Evolutionary conservation across 2,797 vertebrate species (phyloP).

Genomic region (Cossypha caffra): DNA sequence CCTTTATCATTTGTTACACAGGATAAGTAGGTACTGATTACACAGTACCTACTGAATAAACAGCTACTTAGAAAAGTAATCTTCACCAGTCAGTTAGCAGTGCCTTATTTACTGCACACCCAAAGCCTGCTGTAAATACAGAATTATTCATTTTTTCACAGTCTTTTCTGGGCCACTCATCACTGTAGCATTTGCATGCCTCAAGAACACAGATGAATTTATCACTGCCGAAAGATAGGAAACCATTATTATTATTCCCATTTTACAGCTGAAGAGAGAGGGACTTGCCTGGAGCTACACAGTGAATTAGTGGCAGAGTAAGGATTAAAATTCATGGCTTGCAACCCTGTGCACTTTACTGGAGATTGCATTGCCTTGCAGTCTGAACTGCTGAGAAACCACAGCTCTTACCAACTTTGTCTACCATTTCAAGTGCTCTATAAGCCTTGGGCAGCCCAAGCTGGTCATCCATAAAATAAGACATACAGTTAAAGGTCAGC

Average conservation of each 20-base stretch:
- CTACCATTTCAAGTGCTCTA: not conserved
- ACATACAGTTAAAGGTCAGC: not conserved
- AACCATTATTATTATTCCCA: conserved; percentile 47
- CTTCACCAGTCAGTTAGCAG: conserved; percentile 26
- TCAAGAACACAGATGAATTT: conserved; percentile 53
- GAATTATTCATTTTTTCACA: conserved; percentile 28
- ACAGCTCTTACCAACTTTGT: not conserved
- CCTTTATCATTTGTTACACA: conserved; percentile 3
- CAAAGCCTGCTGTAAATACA: conserved; percentile 34
- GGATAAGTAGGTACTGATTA: conserved; percentile 21
- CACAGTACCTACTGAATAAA: conserved; percentile 37
- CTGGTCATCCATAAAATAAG: conserved; percentile 13
- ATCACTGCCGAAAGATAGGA: not conserved
- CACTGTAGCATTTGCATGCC: conserved; percentile 34
- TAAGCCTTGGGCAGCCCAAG: not conserved
- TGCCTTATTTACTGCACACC: conserved; percentile 38
- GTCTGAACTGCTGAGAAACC: conserved; percentile 11
- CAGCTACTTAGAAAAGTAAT: conserved; percentile 40
- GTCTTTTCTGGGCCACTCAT: conserved; percentile 30
- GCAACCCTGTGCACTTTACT: not conserved
- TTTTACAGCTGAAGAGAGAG: conserved; percentile 60
- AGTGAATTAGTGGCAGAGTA: conserved; percentile 33
- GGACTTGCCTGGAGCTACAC: conserved; percentile 38
- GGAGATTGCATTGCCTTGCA: not conserved
- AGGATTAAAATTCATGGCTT: conserved; percentile 46